Base-by-base conservation (phyloP, 2,888 invertebrate species). In the Orthonevra nobilis region DNA sequence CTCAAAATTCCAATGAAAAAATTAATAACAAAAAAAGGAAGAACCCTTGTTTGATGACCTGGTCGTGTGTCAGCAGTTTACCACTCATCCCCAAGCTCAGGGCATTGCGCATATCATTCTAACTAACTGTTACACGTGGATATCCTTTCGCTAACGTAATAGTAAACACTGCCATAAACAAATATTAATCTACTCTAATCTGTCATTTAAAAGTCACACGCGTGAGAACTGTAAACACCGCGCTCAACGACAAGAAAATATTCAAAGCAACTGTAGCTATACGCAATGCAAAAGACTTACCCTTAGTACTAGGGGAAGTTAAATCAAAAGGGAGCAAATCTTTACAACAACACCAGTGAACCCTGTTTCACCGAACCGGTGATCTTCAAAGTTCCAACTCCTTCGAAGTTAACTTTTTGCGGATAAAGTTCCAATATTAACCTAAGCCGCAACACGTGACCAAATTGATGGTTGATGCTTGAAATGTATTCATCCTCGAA, bases 181-280 rank as follows among this genome's bases (percentile, higher is more conserved):
- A 87, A 87, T 85, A 87, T 87, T 87, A 87, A 84, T 85, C 85
- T 84, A 85, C 85, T 87, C 86, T 87, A 87, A 87, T 87, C 87
- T 87, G 87, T 87, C 86, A 87, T 87, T 87, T 87, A 86, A 87
- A 87, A 87, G 87, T 87, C 87, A 87, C 87, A 86, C 86, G 87
- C 87, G 87, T 87, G 87, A 87, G 87, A 87, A 87, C 84, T 85
- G 87, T 86, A 87, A 87, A 87, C 87, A 87, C 50, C 60, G 28
- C 40, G 26, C 54, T 38, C 14, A 63, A 54, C 54, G 15, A 26
- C 26, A 38, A 20, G 46, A n/a, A 50, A 74, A 60, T 60, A 32
- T 58, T 44, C 42, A 58, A 66, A 66, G 44, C 32, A 52, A 19
- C 36, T 69, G 61, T 42, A 70, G 73, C 46, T 72, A 32, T 28